These are phyloP conservation scores for Corella eumyota DNA, from an alignment of 23 tunicate species.

Conservation along the genomic window DNA sequence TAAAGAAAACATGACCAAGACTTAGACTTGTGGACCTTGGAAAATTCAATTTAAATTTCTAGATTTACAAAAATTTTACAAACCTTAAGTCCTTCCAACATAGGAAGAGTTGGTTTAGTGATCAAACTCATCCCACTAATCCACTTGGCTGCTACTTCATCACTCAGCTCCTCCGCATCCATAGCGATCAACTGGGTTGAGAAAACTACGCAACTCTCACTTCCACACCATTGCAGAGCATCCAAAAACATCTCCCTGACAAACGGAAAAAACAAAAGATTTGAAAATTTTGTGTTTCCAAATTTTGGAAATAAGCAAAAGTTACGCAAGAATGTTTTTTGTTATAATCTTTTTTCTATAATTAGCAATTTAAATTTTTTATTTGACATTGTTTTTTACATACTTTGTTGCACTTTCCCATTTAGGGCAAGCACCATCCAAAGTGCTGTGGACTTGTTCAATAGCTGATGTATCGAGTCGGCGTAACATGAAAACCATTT, in stretches of 20 bases:
- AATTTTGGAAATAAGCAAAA: no score
- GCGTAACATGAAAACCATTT: slow-evolving; percentile 53
- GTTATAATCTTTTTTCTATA: no score
- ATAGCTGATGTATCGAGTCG: slow-evolving; percentile 47
- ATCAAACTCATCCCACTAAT: slow-evolving; percentile 70
- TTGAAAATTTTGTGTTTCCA: no score
- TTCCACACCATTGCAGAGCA: slow-evolving; percentile 88
- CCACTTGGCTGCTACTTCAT: slow-evolving; percentile 52
- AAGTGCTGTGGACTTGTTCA: slow-evolving; percentile 30
- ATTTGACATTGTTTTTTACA: no score
- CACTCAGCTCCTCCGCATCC: slow-evolving; percentile 31
- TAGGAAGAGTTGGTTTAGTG: slow-evolving; percentile 54
- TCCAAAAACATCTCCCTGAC: slow-evolving; percentile 75
- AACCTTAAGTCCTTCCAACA: slow-evolving; percentile 46
- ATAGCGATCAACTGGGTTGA: slow-evolving; percentile 31
- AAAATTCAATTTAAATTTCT: background rate
- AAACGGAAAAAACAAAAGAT: slow-evolving; percentile 1
- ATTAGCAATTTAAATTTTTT: no score
- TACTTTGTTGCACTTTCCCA: slow-evolving; percentile 32
- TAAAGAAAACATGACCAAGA: background rate
- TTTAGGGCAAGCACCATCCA: slow-evolving; percentile 50
- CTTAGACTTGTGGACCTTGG: no score
- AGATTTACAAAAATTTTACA: background rate
- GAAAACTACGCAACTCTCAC: slow-evolving; percentile 77
- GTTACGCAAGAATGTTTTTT: no score